Percentiles rank a stretch among this genome's conserved stretches.
Evolutionary conservation across 2,113 vertebrate species (phyloP).

Genomic region (Pelecanoides urinatrix): DNA sequence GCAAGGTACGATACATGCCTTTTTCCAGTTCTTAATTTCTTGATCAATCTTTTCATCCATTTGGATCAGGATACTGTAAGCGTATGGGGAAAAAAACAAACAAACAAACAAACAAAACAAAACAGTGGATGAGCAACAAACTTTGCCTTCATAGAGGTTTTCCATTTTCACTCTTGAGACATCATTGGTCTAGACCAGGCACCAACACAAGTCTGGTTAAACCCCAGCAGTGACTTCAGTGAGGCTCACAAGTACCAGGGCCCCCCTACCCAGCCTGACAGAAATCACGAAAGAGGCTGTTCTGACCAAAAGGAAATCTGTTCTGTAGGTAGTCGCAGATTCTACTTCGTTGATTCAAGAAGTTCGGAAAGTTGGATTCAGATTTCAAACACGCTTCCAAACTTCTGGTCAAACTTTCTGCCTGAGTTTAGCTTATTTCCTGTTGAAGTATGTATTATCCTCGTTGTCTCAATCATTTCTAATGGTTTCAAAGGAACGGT

Average conservation of each 20-base stretch:
- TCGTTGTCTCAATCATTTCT: not conserved
- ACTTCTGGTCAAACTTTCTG: not conserved
- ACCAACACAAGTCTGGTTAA: not conserved
- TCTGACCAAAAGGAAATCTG: not conserved
- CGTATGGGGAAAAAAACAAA: not conserved
- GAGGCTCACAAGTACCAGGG: not conserved
- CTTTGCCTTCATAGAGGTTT: not conserved
- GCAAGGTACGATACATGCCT: not conserved
- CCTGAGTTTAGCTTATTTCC: not conserved
- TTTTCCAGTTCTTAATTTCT: not conserved
- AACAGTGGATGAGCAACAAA: not conserved
- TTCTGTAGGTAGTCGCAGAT: not conserved
- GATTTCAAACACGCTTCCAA: not conserved
- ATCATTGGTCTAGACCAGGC: not conserved
- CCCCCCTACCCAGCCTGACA: not conserved
- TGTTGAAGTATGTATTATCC: not conserved
- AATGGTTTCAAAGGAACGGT: not conserved
- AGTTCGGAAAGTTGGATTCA: not conserved
- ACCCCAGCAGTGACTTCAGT: not conserved
- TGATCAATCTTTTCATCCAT: not conserved
- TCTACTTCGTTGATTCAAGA: not conserved
- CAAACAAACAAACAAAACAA: not conserved
- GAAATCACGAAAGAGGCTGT: not conserved
- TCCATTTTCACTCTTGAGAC: not conserved
- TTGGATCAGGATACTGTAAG: not conserved